A percentile compares a stretch with the other conserved stretches of the same genome.
These are phyloP conservation scores for Oscheius sp. DNA, from an alignment of 2,888 invertebrate genomes.

Conservation along the genomic window DNA sequence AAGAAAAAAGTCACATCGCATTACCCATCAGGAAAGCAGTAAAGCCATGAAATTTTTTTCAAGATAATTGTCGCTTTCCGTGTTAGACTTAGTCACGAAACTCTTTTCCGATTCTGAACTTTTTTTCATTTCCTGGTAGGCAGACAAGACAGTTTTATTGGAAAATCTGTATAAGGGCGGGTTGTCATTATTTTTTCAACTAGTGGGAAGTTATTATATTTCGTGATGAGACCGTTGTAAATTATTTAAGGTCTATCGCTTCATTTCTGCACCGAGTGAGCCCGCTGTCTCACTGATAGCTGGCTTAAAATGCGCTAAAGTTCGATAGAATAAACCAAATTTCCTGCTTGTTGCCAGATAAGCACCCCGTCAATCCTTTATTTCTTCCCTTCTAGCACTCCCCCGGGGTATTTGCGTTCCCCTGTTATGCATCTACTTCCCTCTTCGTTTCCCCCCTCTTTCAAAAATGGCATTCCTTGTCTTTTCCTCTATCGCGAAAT, in stretches of 20 bases:
- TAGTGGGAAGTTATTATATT: too few relatives aligned
- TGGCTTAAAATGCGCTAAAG: not conserved
- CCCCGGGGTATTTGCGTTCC: not conserved
- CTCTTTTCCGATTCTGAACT: too few relatives aligned
- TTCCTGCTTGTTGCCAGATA: constrained; percentile 23
- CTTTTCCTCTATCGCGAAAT: constrained; percentile 10
- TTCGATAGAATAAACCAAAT: constrained; percentile 15
- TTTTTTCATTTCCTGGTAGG: too few relatives aligned
- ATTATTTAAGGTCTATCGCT: not conserved
- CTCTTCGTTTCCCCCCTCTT: not conserved
- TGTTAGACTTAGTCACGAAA: too few relatives aligned
- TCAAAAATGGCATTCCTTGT: not conserved
- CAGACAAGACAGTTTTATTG: too few relatives aligned
- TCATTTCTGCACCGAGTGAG: not conserved
- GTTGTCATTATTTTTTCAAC: too few relatives aligned
- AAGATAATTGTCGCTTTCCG: too few relatives aligned
- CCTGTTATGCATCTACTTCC: not conserved
- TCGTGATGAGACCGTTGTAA: not conserved
- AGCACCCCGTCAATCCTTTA: constrained; percentile 7
- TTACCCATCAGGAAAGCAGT: not conserved
- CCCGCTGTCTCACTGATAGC: not conserved
- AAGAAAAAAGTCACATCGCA: constrained; percentile 18
- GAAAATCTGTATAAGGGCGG: too few relatives aligned
- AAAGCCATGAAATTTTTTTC: too few relatives aligned
- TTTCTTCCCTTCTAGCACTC: not conserved